phyloP scores from a whole-genome alignment of 2,888 invertebrate genomes.

The Pristionchus arcanus region DNA sequence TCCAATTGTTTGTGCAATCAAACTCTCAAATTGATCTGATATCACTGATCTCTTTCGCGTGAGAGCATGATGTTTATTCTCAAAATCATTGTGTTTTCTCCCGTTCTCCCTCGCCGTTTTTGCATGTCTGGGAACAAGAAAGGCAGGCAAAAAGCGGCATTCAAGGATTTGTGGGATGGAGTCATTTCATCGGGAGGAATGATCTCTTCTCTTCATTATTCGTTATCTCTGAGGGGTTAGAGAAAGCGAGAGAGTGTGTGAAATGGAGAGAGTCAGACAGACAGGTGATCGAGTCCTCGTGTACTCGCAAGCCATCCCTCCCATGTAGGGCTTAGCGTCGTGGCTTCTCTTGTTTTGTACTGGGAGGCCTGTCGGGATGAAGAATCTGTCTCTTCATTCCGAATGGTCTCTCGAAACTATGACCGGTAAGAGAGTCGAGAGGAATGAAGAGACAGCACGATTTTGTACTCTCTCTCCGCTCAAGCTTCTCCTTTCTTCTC shows the following conservation, averaged over 20 bases:
- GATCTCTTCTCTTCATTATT: not conserved
- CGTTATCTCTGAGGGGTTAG: not conserved
- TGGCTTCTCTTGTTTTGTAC: not conserved
- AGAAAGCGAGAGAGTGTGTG: not conserved
- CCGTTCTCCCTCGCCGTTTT: not conserved
- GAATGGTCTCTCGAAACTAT: too few relatives aligned
- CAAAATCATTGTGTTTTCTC: not conserved
- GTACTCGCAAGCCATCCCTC: not conserved
- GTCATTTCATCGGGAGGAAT: not conserved
- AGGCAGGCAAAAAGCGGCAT: not conserved
- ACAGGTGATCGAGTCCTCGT: not conserved
- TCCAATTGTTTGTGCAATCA: too few relatives aligned
- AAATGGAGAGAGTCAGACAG: not conserved
- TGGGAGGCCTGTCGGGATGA: too few relatives aligned
- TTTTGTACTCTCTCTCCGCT: not conserved
- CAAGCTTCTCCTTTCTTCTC: not conserved
- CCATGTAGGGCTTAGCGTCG: not conserved
- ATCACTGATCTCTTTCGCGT: too few relatives aligned
- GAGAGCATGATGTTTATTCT: not conserved
- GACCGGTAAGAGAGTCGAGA: too few relatives aligned
- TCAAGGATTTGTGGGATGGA: not conserved
- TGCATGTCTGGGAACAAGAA: constrained; percentile 7
- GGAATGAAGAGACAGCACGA: not conserved
- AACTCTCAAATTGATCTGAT: too few relatives aligned
- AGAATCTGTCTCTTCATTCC: too few relatives aligned